phyloP scores from a whole-genome alignment of 1,140 invertebrate species.

The Achatina immaculata region DNA sequence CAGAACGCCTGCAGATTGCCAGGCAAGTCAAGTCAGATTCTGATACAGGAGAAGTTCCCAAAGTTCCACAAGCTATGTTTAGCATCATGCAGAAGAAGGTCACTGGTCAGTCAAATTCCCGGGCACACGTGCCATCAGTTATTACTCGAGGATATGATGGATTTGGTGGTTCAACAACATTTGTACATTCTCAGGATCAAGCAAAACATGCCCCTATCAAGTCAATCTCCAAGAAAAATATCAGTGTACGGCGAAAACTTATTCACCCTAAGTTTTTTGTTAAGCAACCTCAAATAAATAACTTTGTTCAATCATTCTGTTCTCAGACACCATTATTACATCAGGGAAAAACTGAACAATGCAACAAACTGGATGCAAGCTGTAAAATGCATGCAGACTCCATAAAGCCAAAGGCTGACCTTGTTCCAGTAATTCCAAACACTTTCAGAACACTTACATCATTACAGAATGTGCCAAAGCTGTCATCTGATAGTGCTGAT shows the following conservation, averaged over 20 bases:
- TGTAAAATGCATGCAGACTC: too few relatives aligned
- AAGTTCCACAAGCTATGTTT: conserved; percentile 38
- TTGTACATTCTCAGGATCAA: conserved; percentile 42
- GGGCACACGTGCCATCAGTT: conserved; percentile 42
- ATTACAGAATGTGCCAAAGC: too few relatives aligned
- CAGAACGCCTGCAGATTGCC: conserved; percentile 34
- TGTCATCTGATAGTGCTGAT: too few relatives aligned
- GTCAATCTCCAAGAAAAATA: conserved; percentile 1
- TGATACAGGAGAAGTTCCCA: conserved; percentile 32
- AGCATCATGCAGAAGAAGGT: conserved; percentile 51
- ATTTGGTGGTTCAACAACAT: conserved; percentile 50
- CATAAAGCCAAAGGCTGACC: too few relatives aligned
- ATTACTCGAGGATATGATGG: conserved; percentile 50
- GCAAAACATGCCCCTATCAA: conserved; percentile 26
- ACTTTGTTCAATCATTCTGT: neutral
- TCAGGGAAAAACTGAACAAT: too few relatives aligned
- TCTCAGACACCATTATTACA: too few relatives aligned
- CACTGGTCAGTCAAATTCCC: conserved; percentile 23
- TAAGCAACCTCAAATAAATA: conserved; percentile 14
- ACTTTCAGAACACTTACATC: too few relatives aligned
- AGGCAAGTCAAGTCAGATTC: conserved; percentile 44
- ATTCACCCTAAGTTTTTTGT: neutral
- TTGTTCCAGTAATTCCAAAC: too few relatives aligned
- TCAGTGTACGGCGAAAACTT: neutral
- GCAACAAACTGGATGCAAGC: too few relatives aligned